Base-by-base conservation (phyloP, 1,140 invertebrate species). In the Hetaerina americana region DNA sequence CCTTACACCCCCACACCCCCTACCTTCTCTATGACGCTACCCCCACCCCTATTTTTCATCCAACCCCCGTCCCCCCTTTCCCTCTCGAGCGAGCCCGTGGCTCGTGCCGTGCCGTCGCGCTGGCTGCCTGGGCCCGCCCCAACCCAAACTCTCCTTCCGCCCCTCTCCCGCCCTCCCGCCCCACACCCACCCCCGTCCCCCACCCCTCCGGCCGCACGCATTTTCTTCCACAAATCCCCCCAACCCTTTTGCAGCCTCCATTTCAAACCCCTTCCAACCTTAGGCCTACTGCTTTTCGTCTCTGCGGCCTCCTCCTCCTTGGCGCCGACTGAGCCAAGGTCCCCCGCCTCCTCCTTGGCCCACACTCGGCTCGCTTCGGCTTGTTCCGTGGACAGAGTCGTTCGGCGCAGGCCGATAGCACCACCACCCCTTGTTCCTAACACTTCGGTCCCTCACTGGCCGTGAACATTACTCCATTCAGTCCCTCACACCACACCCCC, bases 41-140 rank as follows among this genome's bases (percentile, higher is more conserved):
- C 77, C 75, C 76, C 76, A 76, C 76, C 76, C 77, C 78, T 77
- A 73, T 76, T 72, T 28, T 73, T 29, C 22, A 26, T 49, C 22
- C 70, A 49, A 26, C 31, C 40, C 40, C 40, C 15, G 15, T n/a
- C 40, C 40, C 15, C 15, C 40, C 40, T 57, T 57, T 26, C 25
- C 31, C 57, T 71, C 70, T 25, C 70, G 31, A 57, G 18, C 22
- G 22, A 66, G 66, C 57, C 10, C 66, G n/a, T n/a, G n/a, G n/a
- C n/a, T n/a, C n/a, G n/a, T n/a, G n/a, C n/a, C n/a, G n/a, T n/a
- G n/a, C n/a, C n/a, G n/a, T n/a, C n/a, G n/a, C n/a, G n/a, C n/a
- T n/a, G n/a, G n/a, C n/a, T n/a, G n/a, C n/a, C n/a, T n/a, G n/a
- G n/a, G n/a, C n/a, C n/a, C n/a, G n/a, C n/a, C n/a, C n/a, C n/a